Base-by-base conservation (phyloP, 2,797 vertebrate species). In the Perdix hodgsoniae region DNA sequence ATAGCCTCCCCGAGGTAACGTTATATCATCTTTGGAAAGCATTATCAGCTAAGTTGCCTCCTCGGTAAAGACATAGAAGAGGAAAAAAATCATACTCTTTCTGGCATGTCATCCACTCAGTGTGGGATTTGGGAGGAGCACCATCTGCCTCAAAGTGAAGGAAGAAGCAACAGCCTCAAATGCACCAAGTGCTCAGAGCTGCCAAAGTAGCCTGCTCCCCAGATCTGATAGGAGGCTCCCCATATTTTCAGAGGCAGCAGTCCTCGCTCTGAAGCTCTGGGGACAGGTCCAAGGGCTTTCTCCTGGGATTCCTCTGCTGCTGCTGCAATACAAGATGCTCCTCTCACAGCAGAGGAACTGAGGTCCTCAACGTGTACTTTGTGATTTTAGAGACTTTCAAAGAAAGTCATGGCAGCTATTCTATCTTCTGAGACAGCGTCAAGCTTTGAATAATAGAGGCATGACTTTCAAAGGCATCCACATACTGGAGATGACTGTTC, bases 11-110 rank as follows among this genome's bases (percentile, higher is more conserved):
- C 0, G 0, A 60, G 82, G 87, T 81, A 83, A 73, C 1, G 16
- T 92, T 95, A 93, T 61, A 93, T 92, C 95, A 91, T 95, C 78
- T 90, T 84, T 92, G 91, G 90, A 94, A 81, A 91, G 56, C 79
- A 78, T 69, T 75, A 40, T 5, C 56, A 64, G 59, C 85, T 86
- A 88, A 80, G 23, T 88, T 91, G 47, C 92, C 75, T 78, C 71
- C 67, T 84, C 5, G 1, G 73, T 45, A 89, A 91, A 89, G 83
- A 65, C 52, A 89, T 35, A 69, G 61, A 49, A 44, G 93, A 87
- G n/a, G 54, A 86, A 83, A 95, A 94, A 96, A 91, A 64, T 47
- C 77, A 66, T 84, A n/a, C 65, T 93, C 3, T 31, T 95, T 89
- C 92, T 96, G 92, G 92, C 93, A 88, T 79, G 61, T 56, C 59